Conservation (phyloP, 2,888 invertebrate species). For the Physocephala rufipes region DNA sequence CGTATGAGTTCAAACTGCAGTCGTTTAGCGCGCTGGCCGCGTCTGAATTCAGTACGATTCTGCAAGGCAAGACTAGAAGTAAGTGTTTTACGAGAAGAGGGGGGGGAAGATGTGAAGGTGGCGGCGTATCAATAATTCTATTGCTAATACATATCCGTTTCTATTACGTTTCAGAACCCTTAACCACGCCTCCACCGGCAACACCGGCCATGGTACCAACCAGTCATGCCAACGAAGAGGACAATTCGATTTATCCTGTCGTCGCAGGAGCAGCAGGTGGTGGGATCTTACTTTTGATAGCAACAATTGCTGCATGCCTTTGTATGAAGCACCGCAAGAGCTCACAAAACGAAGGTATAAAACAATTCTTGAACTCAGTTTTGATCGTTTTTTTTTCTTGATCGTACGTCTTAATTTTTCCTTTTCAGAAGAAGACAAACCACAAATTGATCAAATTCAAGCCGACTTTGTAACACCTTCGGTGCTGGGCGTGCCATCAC, state of each 20-base stretch:
- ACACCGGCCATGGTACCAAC: constrained; percentile 54
- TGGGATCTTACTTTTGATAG: constrained; percentile 58
- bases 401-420: background rate
- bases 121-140: background rate
- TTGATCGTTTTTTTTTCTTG: background rate
- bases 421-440: constrained; percentile 62
- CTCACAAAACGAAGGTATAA: constrained; percentile 60
- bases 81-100: constrained; percentile 48
- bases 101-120: too few species aligned
- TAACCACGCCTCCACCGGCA: constrained; percentile 52
- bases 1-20: constrained; percentile 91
- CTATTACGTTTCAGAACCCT: constrained; percentile 48
- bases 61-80: constrained; percentile 74
- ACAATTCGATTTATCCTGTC: constrained; percentile 61
- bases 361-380: background rate
- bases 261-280: constrained; percentile 63
- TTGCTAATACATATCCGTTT: background rate
- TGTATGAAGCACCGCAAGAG: constrained; percentile 60
- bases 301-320: constrained; percentile 59
- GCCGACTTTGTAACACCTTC: constrained; percentile 61
- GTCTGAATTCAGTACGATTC: constrained; percentile 83
- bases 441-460: constrained; percentile 65
- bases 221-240: constrained; percentile 51
- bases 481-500: constrained; percentile 58
- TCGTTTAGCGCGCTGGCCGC: constrained; percentile 87